Conservation (phyloP, 2,113 vertebrate species). For the Tetrao urogallus region DNA sequence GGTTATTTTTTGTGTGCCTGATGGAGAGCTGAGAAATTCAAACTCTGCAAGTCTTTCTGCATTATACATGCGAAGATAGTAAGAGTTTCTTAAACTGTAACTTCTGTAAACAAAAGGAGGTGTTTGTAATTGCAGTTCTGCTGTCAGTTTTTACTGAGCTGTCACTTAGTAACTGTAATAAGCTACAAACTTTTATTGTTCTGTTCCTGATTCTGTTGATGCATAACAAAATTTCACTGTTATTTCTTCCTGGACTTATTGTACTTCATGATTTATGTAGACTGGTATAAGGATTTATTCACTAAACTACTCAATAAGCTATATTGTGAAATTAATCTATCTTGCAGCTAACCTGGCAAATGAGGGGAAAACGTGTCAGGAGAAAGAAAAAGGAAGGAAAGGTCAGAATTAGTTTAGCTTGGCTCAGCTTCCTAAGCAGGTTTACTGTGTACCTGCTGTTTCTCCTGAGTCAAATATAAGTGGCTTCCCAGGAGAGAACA, state of each 20-base stretch:
- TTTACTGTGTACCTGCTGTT: not conserved
- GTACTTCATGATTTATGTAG: not conserved
- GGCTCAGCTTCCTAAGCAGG: not conserved
- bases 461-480: not conserved
- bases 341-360: constrained; percentile 4
- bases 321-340: not conserved
- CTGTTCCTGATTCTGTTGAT: not conserved
- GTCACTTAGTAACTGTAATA: not conserved
- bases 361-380: not conserved
- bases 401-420: constrained; percentile 9
- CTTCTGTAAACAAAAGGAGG: not conserved
- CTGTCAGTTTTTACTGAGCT: not conserved
- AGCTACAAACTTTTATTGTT: not conserved
- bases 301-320: not conserved
- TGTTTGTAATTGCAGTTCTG: not conserved
- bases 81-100: not conserved
- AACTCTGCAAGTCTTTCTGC: not conserved
- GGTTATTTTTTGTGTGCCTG: constrained; percentile 24
- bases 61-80: not conserved
- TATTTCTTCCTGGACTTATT: not conserved
- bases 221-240: not conserved
- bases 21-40: constrained; percentile 4
- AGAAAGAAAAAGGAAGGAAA: constrained; percentile 11
- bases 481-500: not conserved
- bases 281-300: not conserved